A percentile compares a stretch with the other conserved stretches of the same genome.
Evolutionary conservation across 2,888 invertebrate species (phyloP).

Genomic region (Camptogramma bilineatum): DNA sequence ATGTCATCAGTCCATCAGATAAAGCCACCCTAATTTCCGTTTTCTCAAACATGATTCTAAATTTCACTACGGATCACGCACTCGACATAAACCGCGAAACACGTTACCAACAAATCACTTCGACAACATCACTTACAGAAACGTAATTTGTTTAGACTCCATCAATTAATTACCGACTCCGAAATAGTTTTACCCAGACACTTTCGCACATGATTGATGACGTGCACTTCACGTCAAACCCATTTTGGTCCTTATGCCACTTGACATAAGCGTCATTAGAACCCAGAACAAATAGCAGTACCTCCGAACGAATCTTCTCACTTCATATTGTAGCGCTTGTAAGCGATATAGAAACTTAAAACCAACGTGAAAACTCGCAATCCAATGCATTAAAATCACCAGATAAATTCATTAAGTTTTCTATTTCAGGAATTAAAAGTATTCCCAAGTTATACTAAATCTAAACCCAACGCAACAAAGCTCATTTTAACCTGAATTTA

Average conservation of each 20-base stretch:
- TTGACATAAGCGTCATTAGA: conserved; percentile 21
- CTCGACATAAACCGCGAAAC: not conserved
- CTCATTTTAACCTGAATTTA: conserved; percentile 9
- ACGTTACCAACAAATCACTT: conserved; percentile 23
- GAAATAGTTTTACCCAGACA: conserved; percentile 64
- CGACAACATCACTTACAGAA: conserved; percentile 51
- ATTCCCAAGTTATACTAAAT: not conserved
- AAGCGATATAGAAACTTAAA: conserved; percentile 2
- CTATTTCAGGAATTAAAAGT: not conserved
- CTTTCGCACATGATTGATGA: conserved; percentile 68
- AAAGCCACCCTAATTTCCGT: not conserved
- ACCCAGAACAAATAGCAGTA: not conserved
- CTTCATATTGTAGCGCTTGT: not conserved
- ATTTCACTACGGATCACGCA: not conserved
- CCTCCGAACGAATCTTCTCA: not conserved
- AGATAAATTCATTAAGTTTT: not conserved
- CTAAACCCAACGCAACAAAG: not conserved
- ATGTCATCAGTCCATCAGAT: no score
- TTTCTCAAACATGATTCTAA: not conserved
- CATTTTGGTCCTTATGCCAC: conserved; percentile 24
- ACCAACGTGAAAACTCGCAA: not conserved
- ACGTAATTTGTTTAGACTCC: conserved; percentile 62
- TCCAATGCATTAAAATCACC: not conserved
- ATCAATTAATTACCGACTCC: conserved; percentile 51
- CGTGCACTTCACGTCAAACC: conserved; percentile 19